Base-by-base conservation (phyloP, 2,888 invertebrate genomes). In the Smittia sp. region DNA sequence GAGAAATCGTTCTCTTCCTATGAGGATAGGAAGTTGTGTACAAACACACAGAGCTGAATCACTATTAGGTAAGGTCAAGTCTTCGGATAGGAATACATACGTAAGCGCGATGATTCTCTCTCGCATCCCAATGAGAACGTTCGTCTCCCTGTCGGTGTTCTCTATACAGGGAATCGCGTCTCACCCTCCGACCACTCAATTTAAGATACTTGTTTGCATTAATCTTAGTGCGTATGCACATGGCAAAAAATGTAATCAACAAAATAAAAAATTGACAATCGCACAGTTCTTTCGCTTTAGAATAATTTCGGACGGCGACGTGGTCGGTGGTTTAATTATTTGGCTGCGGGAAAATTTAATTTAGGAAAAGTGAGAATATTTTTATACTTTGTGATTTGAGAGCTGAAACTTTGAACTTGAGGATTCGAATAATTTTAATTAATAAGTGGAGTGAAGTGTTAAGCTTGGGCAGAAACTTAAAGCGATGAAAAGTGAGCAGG, bases 151-250 rank as follows among this genome's bases (percentile, higher is more conserved):
- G 2, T 15, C 32, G 32, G 32, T 32, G 32, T n/a, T n/a, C 32
- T 32, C 9, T 46, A 46, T 46, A 15, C 32, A 46, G 46, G 6
- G 15, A 46, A 46, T 18, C 58, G 7, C 18, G 22, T 58, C 22
- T 22, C 22, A 58, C 58, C n/a, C 58, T 58, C 22, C 58, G 18
- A 58, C 58, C 18, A 18, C 58, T 58, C 58, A 18, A 20, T 58
- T 58, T 58, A 58, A 18, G 22, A 69, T 41, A 69, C 69, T 69
- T 69, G 69, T 69, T 69, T 69, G 69, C 69, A 69, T 69, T 67
- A 67, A 67, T 54, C 69, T 69, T 69, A 54, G 69, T 69, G 69
- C 69, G 69, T 69, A 69, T 54, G 69, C 67, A 67, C 46, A 39
- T 67, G 22, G 67, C 24, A 58, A 58, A 58, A 58, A 20, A 58